phyloP scores from a whole-genome alignment of 2,797 vertebrate species.

The Rhinella marina region DNA sequence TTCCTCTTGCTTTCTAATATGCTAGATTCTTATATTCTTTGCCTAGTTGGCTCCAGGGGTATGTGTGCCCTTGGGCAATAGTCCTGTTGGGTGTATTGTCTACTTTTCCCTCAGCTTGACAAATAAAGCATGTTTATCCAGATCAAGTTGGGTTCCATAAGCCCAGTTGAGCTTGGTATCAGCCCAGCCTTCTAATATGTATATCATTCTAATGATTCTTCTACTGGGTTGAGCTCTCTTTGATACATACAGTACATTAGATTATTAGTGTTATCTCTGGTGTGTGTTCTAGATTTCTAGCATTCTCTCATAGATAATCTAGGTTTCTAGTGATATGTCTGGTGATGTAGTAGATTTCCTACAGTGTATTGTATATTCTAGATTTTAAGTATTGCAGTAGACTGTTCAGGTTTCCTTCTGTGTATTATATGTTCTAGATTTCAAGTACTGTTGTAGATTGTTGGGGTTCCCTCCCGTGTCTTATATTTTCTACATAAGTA shows the following conservation, averaged over 20 bases:
- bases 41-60: neutral
- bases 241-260: too few relatives aligned
- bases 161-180: neutral
- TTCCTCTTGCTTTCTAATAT: too few relatives aligned
- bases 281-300: neutral
- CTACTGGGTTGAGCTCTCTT: too few relatives aligned
- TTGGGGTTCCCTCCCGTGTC: neutral
- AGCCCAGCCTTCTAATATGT: neutral
- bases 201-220: too few relatives aligned
- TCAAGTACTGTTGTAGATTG: neutral
- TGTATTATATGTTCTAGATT: too few relatives aligned
- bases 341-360: too few relatives aligned
- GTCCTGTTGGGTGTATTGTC: neutral
- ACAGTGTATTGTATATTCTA: too few relatives aligned
- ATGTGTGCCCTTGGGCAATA: neutral
- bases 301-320: too few relatives aligned
- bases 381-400: neutral
- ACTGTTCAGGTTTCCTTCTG: neutral
- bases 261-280: neutral
- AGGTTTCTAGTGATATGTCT: too few relatives aligned
- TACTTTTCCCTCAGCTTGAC: neutral
- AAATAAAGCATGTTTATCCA: neutral
- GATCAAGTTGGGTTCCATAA: neutral
- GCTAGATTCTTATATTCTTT: neutral
- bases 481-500: too few relatives aligned